phyloP scores from a whole-genome alignment of 64 coral and sea anemone species.

The Montipora efflorescens region DNA sequence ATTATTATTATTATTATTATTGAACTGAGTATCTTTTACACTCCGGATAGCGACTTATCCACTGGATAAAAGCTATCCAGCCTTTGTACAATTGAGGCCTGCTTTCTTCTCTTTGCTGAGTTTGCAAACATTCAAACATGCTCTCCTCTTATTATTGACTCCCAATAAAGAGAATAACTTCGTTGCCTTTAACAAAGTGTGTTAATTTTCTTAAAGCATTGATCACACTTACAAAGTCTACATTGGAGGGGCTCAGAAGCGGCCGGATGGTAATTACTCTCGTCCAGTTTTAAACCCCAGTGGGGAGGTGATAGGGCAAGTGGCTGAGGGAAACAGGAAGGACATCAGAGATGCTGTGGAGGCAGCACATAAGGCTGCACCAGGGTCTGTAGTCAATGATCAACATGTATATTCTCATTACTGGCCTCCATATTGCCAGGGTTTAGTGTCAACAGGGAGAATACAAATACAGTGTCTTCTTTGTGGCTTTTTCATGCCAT shows the following conservation, averaged over 20 bases:
- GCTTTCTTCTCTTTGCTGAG: too few species aligned
- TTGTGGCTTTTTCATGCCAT: too few species aligned
- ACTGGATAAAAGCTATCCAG: too few species aligned
- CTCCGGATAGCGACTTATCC: too few species aligned
- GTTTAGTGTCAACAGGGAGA: neutral
- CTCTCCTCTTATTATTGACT: too few species aligned
- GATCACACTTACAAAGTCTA: slow-evolving; percentile 99
- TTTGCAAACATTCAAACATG: too few species aligned
- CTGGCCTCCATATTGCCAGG: neutral
- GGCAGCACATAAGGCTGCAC: slow-evolving; percentile 92
- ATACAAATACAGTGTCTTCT: neutral
- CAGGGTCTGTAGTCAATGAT: slow-evolving; percentile 65
- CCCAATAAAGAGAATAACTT: too few species aligned
- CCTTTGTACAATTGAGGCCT: too few species aligned
- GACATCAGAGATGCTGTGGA: slow-evolving; percentile 96
- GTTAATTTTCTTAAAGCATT: slow-evolving; percentile 65
- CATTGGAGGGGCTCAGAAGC: slow-evolving; percentile 96
- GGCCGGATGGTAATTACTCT: slow-evolving; percentile 94
- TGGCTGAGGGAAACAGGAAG: slow-evolving; percentile 94
- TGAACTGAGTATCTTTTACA: too few species aligned
- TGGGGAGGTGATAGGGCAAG: slow-evolving; percentile 90
- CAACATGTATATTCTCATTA: neutral
- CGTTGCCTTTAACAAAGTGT: neutral
- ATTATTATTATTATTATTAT: too few species aligned
- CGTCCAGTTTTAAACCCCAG: slow-evolving; percentile 77